These are phyloP conservation scores for Malacoraja senta DNA, from an alignment of 2,797 vertebrate genomes.

Conservation along the genomic window DNA sequence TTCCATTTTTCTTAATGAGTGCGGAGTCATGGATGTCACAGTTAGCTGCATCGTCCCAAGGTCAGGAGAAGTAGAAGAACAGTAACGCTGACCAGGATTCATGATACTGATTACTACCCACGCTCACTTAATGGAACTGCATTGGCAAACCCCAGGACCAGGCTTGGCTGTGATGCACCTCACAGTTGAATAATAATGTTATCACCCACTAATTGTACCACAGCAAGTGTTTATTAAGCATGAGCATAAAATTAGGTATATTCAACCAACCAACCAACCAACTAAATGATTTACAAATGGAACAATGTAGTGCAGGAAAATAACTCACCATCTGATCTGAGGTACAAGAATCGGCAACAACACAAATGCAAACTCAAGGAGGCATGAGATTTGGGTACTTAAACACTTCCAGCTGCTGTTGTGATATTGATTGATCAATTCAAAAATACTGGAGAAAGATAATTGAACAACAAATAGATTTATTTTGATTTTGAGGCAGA, in stretches of 20 bases:
- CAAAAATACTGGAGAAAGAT: neutral
- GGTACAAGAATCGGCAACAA: neutral
- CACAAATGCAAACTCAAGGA: neutral
- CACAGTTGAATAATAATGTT: neutral
- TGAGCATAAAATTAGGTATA: neutral
- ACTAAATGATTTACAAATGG: neutral
- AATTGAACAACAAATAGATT: neutral
- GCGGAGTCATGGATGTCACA: neutral
- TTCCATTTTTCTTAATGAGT: neutral
- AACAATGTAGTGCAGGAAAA: neutral
- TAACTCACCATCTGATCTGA: neutral
- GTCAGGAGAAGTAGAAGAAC: neutral
- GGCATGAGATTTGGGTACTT: neutral
- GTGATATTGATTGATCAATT: neutral
- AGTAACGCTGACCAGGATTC: neutral
- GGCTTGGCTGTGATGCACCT: neutral
- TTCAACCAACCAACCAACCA: too few relatives aligned
- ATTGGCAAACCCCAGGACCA: neutral
- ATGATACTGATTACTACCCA: neutral
- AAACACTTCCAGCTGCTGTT: neutral
- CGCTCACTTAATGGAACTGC: neutral
- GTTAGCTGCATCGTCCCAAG: neutral
- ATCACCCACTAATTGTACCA: neutral
- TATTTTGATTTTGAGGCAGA: slow-evolving; percentile 3
- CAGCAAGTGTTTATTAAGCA: neutral